Evolutionary conservation across 2,113 vertebrate genomes (phyloP).

Genomic region (Mohoua ochrocephala): DNA sequence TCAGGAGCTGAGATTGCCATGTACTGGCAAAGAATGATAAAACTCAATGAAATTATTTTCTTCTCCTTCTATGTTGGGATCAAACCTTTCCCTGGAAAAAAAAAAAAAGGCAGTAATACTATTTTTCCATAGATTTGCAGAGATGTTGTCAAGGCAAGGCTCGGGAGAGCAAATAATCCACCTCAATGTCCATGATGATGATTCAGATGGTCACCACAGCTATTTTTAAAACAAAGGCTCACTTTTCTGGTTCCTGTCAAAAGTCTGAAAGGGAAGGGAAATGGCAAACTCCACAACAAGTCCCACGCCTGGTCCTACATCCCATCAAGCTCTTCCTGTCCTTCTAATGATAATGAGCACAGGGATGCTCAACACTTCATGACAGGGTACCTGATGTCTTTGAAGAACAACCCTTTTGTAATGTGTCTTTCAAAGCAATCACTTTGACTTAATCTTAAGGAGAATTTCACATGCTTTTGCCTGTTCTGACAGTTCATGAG

Average conservation of each 20-base stretch:
- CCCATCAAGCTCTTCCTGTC: background rate
- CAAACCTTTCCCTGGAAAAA: background rate
- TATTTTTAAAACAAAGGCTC: background rate
- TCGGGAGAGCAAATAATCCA: background rate
- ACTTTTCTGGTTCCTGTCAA: background rate
- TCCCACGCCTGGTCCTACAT: background rate
- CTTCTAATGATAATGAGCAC: background rate
- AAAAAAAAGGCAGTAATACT: background rate
- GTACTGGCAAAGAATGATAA: background rate
- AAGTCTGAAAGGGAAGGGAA: background rate
- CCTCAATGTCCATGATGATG: background rate
- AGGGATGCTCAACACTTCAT: background rate
- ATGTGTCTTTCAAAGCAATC: background rate
- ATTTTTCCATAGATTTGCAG: background rate
- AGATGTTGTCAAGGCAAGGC: background rate
- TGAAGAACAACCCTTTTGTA: background rate
- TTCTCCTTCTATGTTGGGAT: background rate
- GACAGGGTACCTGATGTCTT: background rate
- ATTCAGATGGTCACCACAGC: background rate
- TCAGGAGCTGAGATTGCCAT: background rate
- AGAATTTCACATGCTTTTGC: background rate
- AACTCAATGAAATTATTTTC: background rate
- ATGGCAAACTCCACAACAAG: background rate
- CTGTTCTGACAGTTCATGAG: background rate
- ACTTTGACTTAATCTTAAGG: background rate